These are phyloP conservation scores for Chiloscyllium plagiosum DNA, from an alignment of 2,113 vertebrate species.

Conservation along the genomic window DNA sequence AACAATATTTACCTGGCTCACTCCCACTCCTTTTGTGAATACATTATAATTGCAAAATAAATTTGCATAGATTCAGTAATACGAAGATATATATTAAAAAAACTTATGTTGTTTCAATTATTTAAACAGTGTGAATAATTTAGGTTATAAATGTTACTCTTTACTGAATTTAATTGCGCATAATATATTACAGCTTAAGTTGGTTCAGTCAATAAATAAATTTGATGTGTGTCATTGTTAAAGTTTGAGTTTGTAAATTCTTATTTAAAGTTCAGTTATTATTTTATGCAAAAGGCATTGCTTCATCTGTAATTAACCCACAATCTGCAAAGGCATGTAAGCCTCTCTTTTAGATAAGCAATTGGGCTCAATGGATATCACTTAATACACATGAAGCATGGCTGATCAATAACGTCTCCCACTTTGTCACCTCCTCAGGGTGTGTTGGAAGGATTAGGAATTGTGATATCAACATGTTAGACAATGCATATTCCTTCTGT, in stretches of 20 bases:
- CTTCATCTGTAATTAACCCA: too few species aligned
- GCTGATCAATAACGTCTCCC: too few species aligned
- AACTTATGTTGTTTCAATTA: constrained; percentile 5
- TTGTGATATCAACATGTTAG: too few species aligned
- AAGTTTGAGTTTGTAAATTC: constrained; percentile 15
- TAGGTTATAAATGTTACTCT: background rate
- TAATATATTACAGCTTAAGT: background rate
- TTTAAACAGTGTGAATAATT: constrained; percentile 23
- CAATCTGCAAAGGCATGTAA: too few species aligned
- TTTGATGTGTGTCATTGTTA: background rate
- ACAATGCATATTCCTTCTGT: too few species aligned
- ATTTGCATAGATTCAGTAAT: background rate
- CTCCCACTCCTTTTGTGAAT: background rate
- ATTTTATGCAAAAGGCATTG: background rate
- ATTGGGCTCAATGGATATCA: too few species aligned
- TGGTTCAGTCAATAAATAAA: background rate
- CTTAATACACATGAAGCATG: too few species aligned
- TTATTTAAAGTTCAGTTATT: background rate
- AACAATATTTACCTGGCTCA: background rate
- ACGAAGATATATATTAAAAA: background rate
- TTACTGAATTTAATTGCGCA: constrained; percentile 11
- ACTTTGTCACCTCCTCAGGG: too few species aligned
- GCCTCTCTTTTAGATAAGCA: too few species aligned
- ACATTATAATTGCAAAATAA: background rate
- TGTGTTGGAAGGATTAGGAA: too few species aligned